phyloP scores from a whole-genome alignment of 2,797 vertebrate genomes.

The Varecia variegata region DNA sequence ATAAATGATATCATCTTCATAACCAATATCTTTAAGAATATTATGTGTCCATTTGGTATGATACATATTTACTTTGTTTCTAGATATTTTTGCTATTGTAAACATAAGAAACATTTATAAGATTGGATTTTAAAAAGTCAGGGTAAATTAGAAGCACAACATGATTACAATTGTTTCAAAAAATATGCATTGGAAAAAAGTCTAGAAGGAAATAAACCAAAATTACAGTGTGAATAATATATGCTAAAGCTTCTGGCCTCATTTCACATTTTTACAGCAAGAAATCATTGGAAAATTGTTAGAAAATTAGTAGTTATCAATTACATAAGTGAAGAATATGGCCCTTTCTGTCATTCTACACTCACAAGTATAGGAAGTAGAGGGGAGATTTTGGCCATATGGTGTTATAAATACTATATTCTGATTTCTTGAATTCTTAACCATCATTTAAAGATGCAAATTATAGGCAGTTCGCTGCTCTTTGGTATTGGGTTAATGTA shows the following conservation, averaged over 20 bases:
- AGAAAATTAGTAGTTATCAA: constrained; percentile 62
- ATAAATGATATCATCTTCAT: not conserved
- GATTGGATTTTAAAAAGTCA: not conserved
- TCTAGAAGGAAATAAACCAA: constrained; percentile 63
- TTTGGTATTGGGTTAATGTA: constrained; percentile 29
- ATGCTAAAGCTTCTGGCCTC: constrained; percentile 41
- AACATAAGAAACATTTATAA: not conserved
- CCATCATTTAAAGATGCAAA: constrained; percentile 36
- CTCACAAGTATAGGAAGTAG: not conserved
- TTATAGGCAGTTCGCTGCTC: not conserved
- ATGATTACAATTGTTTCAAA: not conserved
- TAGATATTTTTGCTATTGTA: not conserved
- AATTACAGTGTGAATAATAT: constrained; percentile 57
- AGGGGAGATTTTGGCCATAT: not conserved
- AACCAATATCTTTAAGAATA: not conserved
- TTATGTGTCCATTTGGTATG: not conserved
- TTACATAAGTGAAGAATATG: constrained; percentile 21
- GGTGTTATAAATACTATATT: constrained; percentile 11
- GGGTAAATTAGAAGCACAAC: not conserved
- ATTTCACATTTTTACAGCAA: constrained; percentile 55
- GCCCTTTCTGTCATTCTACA: constrained; percentile 6
- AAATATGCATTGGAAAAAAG: not conserved
- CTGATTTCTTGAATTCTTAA: constrained; percentile 46
- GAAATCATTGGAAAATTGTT: constrained; percentile 52
- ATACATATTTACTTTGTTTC: not conserved